phyloP scores from a whole-genome alignment of 2,888 invertebrate genomes.

The Stegana nigrithorax region DNA sequence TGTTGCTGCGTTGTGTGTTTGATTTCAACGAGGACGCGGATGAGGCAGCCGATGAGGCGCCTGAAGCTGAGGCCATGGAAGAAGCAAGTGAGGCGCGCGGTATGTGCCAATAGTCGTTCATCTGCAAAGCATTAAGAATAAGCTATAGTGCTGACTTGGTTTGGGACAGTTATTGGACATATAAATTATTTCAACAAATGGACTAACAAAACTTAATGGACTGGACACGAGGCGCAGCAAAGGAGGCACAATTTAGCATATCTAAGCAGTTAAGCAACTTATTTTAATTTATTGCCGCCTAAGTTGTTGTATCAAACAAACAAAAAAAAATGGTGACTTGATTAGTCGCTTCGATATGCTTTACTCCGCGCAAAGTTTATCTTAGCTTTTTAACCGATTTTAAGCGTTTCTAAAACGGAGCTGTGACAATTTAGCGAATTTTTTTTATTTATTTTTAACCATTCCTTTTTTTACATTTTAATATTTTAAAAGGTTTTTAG shows the following conservation, averaged over 20 bases:
- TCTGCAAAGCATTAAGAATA: too few relatives aligned
- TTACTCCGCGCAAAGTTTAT: too few relatives aligned
- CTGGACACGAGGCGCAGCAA: background rate
- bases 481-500: conserved; percentile 11
- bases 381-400: conserved; percentile 12
- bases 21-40: conserved; percentile 68
- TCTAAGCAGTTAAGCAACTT: conserved; percentile 11
- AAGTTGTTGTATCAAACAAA: conserved; percentile 4
- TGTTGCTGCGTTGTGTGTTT: conserved; percentile 3
- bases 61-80: conserved; percentile 68
- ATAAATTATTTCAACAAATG: background rate
- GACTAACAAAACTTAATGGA: background rate
- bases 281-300: conserved; percentile 9
- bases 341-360: too few relatives aligned
- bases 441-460: conserved; percentile 23
- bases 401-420: conserved; percentile 18
- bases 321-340: too few relatives aligned
- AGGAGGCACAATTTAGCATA: conserved; percentile 9
- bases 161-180: too few relatives aligned
- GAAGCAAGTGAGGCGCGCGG: conserved; percentile 81
- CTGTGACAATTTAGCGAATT: conserved; percentile 32
- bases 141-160: too few relatives aligned
- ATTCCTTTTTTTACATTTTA: conserved; percentile 27
- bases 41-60: conserved; percentile 68
- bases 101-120: conserved; percentile 79